These are phyloP conservation scores for Pomacea canaliculata DNA, from an alignment of 2,888 invertebrate species.

Conservation along the genomic window DNA sequence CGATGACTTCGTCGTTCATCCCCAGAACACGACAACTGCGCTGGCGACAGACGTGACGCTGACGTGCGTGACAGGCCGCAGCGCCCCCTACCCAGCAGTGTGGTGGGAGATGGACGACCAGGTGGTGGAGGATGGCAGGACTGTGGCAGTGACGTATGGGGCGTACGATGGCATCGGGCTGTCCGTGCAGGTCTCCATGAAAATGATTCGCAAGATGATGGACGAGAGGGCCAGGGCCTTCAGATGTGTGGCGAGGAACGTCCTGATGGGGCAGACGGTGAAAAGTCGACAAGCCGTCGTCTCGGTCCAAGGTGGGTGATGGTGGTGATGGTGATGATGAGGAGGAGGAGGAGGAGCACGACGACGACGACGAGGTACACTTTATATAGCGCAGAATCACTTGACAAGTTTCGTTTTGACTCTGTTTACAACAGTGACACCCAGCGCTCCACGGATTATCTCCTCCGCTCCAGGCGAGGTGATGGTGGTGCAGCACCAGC, in stretches of 20 bases:
- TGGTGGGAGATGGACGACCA: conserved; percentile 57
- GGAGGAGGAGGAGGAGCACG: background rate
- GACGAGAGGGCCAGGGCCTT: conserved; percentile 42
- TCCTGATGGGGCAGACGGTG: conserved; percentile 42
- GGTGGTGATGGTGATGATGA: no score
- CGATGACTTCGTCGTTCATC: conserved; percentile 54
- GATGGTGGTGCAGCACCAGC: conserved; percentile 40
- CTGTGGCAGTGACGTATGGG: conserved; percentile 49
- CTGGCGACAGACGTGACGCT: conserved; percentile 47
- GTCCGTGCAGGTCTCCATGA: conserved; percentile 51
- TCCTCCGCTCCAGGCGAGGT: conserved; percentile 32
- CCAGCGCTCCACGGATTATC: conserved; percentile 42
- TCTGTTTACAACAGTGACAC: conserved; percentile 26
- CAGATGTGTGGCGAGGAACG: conserved; percentile 56
- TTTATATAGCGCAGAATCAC: background rate
- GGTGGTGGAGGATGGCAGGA: conserved; percentile 43
- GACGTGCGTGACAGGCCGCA: conserved; percentile 57
- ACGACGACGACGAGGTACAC: background rate
- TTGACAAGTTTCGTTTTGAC: no score
- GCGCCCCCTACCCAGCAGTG: conserved; percentile 46
- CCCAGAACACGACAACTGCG: conserved; percentile 41
- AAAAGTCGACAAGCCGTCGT: conserved; percentile 47
- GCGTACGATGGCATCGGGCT: conserved; percentile 39
- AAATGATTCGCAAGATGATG: conserved; percentile 40
- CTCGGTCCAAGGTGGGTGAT: conserved; percentile 43